Base-by-base conservation (phyloP, 2,888 invertebrate genomes). In the Dicranocentrus wangi region DNA sequence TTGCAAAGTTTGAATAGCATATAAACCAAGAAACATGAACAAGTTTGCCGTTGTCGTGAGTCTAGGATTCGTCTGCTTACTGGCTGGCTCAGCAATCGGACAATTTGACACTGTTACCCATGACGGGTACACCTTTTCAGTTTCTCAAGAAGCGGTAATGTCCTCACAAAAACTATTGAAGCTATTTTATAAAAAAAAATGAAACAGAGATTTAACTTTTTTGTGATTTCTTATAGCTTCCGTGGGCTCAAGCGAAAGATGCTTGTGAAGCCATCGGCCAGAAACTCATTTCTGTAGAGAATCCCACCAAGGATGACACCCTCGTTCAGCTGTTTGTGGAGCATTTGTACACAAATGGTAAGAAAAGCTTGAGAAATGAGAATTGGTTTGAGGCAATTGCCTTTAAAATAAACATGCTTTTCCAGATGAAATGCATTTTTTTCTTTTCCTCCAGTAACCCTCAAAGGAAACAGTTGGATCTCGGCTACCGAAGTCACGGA, bases 401-500 rank as follows among this genome's bases (percentile, higher is more conserved):
- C n/a, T n/a, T n/a, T n/a, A n/a, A n/a, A n/a, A n/a, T n/a, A n/a
- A n/a, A n/a, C n/a, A n/a, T n/a, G n/a, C n/a, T n/a, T n/a, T n/a
- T n/a, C n/a, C n/a, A n/a, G n/a, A n/a, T n/a, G n/a, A n/a, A n/a
- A n/a, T n/a, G n/a, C n/a, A n/a, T n/a, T n/a, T n/a, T n/a, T n/a
- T n/a, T n/a, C n/a, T n/a, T n/a, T n/a, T n/a, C n/a, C n/a, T n/a
- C n/a, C 43, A 79, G 83, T 70, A 10, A 77, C 81, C 10, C 42
- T 84, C 15, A 47, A n/a, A 10, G 82, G 83, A 17, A 83, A 81
- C 25, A 70, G 61, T 68, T 85, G 84, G 85, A 73, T 75, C 2
- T 80, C 83, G 0, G 85, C 81, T 1, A 76, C 51, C 1, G 85
- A 85, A 55, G 10, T 61, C 0, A 53, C 55, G 1, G 84, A 85